Conservation (phyloP, 1,140 invertebrate species). For the Antheraea pernyi region DNA sequence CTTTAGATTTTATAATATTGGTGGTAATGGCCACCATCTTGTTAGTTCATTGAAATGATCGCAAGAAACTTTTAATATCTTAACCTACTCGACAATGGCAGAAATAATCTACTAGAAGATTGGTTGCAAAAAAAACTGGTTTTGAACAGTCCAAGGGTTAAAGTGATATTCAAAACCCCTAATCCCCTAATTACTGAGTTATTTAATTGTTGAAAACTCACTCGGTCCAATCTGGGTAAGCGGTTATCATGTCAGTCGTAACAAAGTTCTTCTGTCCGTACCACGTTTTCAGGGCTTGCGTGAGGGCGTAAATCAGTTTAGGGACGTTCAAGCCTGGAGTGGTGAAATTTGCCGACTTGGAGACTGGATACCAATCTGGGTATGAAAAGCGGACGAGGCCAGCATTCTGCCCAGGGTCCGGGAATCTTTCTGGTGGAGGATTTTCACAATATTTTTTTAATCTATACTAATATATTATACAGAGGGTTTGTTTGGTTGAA, state of each 20-base stretch:
- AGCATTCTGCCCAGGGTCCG: constrained; percentile 35
- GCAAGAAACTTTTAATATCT: no score
- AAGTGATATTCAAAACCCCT: no score
- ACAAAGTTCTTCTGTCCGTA: constrained; percentile 36
- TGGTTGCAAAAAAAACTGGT: no score
- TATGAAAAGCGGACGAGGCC: constrained; percentile 37
- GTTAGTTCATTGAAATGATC: no score
- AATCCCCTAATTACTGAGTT: no score
- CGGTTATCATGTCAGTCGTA: constrained; percentile 29
- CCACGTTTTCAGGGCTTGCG: constrained; percentile 36
- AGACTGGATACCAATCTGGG: constrained; percentile 40
- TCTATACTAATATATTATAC: no score
- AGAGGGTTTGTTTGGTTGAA: neutral
- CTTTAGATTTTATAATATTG: no score
- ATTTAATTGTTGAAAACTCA: constrained; percentile 23
- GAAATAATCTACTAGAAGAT: no score
- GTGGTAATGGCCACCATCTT: no score
- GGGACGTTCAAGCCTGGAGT: constrained; percentile 24
- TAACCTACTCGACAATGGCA: no score
- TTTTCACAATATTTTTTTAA: no score
- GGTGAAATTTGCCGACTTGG: constrained; percentile 17
- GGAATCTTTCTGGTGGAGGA: constrained; percentile 25
- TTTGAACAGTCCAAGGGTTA: no score
- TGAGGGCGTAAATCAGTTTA: constrained; percentile 36
- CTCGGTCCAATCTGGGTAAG: constrained; percentile 33